Percentiles rank a stretch among this genome's conserved stretches.
phyloP scores from a whole-genome alignment of 1,140 invertebrate genomes.

The Macrocentrus cingulum region DNA sequence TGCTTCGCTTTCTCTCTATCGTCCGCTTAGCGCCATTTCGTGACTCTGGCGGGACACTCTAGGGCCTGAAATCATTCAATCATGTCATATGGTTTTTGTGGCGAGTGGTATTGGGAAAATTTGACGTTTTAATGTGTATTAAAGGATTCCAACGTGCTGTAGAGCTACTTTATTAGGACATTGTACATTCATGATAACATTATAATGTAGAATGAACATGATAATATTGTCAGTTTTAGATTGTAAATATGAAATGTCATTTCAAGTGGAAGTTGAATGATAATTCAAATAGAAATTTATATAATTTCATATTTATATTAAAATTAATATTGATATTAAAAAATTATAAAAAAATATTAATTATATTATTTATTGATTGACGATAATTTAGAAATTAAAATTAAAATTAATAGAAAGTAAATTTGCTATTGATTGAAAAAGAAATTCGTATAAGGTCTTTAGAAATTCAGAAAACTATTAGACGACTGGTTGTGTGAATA shows the following conservation, averaged over 20 bases:
- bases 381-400: no score
- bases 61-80: conserved; percentile 3
- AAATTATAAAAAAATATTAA: background rate
- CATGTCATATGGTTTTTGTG: conserved; percentile 3
- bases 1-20: background rate
- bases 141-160: background rate
- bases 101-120: background rate
- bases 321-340: background rate
- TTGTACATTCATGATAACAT: background rate
- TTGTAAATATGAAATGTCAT: conserved; percentile 6
- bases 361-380: no score
- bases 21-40: background rate
- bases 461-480: no score
- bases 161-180: background rate
- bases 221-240: conserved; percentile 3
- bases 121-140: no score
- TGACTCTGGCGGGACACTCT: conserved; percentile 9
- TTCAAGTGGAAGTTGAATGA: conserved; percentile 6
- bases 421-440: no score
- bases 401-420: no score
- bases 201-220: background rate
- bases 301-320: background rate
- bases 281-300: conserved; percentile 1
- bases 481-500: conserved; percentile 10
- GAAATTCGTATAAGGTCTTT: no score